Evolutionary conservation across 2,797 vertebrate genomes (phyloP).

Genomic region (Varecia variegata): DNA sequence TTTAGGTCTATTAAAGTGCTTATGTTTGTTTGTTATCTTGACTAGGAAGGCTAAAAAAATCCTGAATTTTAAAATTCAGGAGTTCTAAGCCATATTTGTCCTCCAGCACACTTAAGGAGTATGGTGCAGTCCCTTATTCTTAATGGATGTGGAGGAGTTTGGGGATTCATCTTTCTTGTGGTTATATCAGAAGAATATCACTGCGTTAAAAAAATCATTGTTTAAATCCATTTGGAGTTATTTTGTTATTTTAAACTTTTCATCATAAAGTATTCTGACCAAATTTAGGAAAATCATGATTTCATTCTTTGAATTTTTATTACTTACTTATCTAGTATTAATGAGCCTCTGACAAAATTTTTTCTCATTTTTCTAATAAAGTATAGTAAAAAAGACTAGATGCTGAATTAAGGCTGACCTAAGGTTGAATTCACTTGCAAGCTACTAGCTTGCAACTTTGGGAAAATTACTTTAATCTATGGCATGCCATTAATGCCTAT

Average conservation of each 20-base stretch:
- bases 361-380: neutral
- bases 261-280: neutral
- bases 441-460: neutral
- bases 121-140: neutral
- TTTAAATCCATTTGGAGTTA: neutral
- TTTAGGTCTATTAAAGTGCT: neutral
- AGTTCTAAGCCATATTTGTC: neutral
- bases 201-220: neutral
- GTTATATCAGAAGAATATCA: neutral
- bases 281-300: neutral
- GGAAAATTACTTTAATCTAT: neutral
- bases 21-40: neutral
- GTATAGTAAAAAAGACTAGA: neutral
- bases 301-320: neutral
- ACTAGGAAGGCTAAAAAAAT: neutral
- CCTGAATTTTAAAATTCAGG: neutral
- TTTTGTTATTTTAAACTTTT: constrained; percentile 8
- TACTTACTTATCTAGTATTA: neutral
- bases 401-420: neutral
- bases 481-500: neutral
- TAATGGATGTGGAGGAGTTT: neutral
- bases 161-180: neutral
- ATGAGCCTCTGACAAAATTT: neutral
- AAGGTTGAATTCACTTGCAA: neutral
- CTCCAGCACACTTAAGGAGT: neutral